These are phyloP conservation scores for Camponotus pennsylvanicus DNA, from an alignment of 1,140 invertebrate species.

Conservation along the genomic window DNA sequence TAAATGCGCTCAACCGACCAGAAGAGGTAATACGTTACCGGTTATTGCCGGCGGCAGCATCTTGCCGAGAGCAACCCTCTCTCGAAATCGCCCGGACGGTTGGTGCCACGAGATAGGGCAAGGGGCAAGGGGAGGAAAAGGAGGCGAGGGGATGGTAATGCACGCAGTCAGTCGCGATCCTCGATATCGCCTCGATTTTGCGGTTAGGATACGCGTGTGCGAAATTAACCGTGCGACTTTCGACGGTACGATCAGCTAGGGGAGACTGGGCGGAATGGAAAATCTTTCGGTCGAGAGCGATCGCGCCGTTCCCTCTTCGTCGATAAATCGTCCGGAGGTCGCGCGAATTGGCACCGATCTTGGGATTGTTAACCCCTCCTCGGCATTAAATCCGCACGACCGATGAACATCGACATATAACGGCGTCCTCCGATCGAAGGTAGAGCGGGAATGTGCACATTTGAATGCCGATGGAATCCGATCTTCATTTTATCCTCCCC, in stretches of 20 bases:
- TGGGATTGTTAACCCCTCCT: constrained; percentile 46
- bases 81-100: constrained; percentile 63
- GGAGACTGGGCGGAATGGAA: constrained; percentile 22
- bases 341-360: constrained; percentile 61
- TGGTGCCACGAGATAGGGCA: constrained; percentile 23
- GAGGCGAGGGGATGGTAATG: constrained; percentile 59
- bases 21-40: constrained; percentile 82
- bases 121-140: neutral
- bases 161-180: constrained; percentile 42
- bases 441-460: constrained; percentile 25
- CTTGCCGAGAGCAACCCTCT: constrained; percentile 73
- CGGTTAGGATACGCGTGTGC: constrained; percentile 48
- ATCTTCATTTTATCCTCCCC: constrained; percentile 37
- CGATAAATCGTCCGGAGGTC: constrained; percentile 60
- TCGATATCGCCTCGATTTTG: constrained; percentile 58
- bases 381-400: constrained; percentile 51
- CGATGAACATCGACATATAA: constrained; percentile 49
- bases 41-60: constrained; percentile 81
- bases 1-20: constrained; percentile 81
- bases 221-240: constrained; percentile 69
- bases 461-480: constrained; percentile 45
- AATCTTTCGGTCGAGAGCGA: constrained; percentile 66
- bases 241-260: neutral
- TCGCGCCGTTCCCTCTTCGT: constrained; percentile 3
- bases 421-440: constrained; percentile 14